phyloP scores from a whole-genome alignment of 1,140 invertebrate genomes.

The Pachypsylla venusta region DNA sequence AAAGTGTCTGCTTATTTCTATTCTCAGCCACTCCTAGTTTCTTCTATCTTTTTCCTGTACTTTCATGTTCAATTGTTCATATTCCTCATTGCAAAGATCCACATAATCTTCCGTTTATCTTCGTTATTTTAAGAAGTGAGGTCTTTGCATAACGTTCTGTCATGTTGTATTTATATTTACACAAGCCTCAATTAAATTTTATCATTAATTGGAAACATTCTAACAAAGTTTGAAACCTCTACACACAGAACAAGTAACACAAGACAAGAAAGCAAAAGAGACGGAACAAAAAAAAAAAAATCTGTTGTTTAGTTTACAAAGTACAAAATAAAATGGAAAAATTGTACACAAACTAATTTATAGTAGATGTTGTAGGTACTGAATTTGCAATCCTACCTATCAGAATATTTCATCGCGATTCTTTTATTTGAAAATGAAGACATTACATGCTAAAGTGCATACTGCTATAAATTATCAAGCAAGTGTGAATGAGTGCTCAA shows the following conservation, averaged over 20 bases:
- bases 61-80: no score
- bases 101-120: no score
- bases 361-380: constrained; percentile 7
- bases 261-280: not conserved
- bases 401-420: constrained; percentile 7
- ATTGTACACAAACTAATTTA: constrained; percentile 9
- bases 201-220: constrained; percentile 10
- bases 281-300: no score
- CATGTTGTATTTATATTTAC: not conserved
- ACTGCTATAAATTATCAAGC: constrained; percentile 7
- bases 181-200: constrained; percentile 9
- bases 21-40: no score
- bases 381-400: constrained; percentile 7
- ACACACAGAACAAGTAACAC: not conserved
- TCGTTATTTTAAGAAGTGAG: no score
- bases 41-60: no score
- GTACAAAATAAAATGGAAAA: constrained; percentile 5
- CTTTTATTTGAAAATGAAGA: constrained; percentile 8
- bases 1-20: no score
- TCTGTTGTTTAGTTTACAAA: no score
- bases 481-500: constrained; percentile 9
- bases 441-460: constrained; percentile 8
- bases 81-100: no score
- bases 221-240: constrained; percentile 1
- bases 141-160: no score